phyloP scores from a whole-genome alignment of 2,888 invertebrate species.

The Parelbella ahira region DNA sequence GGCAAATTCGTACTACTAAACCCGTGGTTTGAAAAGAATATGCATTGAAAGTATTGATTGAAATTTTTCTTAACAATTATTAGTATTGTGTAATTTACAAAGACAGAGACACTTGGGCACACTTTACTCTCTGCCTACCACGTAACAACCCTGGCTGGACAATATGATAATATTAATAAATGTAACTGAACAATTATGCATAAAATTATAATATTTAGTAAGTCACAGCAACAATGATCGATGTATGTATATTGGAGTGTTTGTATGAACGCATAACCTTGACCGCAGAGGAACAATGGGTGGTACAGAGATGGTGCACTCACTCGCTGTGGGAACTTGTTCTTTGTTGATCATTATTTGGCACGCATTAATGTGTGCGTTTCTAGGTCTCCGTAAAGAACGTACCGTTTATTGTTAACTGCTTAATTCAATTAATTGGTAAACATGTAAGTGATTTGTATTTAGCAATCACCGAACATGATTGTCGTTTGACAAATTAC shows the following conservation, averaged over 20 bases:
- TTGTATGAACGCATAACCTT: conserved; percentile 39
- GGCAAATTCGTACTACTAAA: too few species aligned
- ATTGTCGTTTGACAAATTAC: too few species aligned
- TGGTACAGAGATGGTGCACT: conserved; percentile 32
- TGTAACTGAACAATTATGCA: neutral
- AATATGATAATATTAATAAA: neutral
- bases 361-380: conserved; percentile 33
- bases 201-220: conserved; percentile 6
- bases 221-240: conserved; percentile 3
- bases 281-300: conserved; percentile 51
- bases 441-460: too few species aligned
- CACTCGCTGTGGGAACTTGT: conserved; percentile 49
- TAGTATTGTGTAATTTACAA: too few species aligned
- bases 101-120: too few species aligned
- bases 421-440: neutral
- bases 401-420: conserved; percentile 1
- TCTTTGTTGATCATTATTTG: conserved; percentile 42
- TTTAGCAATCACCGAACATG: too few species aligned
- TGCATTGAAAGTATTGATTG: too few species aligned
- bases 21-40: too few species aligned
- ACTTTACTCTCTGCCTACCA: too few species aligned
- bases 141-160: too few species aligned
- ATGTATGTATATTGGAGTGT: conserved; percentile 9
- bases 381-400: conserved; percentile 14
- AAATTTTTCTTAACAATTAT: too few species aligned